Base-by-base conservation (phyloP, 2,113 vertebrate genomes). In the Merops nubicus region DNA sequence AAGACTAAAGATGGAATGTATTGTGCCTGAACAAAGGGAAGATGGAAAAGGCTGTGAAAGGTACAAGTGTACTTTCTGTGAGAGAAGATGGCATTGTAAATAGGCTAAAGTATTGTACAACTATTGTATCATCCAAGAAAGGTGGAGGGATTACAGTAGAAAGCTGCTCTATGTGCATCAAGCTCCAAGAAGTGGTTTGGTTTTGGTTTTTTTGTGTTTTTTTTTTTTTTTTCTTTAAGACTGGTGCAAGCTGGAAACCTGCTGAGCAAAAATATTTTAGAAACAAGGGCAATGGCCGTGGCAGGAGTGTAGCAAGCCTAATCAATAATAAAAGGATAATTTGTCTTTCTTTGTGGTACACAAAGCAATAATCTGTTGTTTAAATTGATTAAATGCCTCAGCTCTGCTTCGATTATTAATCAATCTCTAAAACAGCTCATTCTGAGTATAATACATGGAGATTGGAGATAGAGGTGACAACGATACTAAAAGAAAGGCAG, bases 291-390 rank as follows among this genome's bases (percentile, higher is more conserved):
- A 79, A 40, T 34, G 21, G 76, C 75, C 68, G 34, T 90, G 91
- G 91, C 73, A 89, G 67, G 34, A 96, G 12, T 5, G 1, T 56
- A 29, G 51, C 77, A 47, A 77, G 59, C 74, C 68, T n/a, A 80
- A 97, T 98, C 96, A 86, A 97, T 97, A 97, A 97, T 96, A 97
- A 96, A 96, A 97, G 75, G 72, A 92, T 95, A 63, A 96, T 96
- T 77, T 96, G 78, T 95, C 91, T 96, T 94, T 97, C 96, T 96
- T 94, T 96, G 84, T 97, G 69, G 90, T 80, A 75, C 48, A 93
- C 76, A 91, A 83, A 96, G 89, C 88, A 97, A 95, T 97, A 96
- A 97, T 97, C 96, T 88, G 48, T 91, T 97, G 51, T 89, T 97
- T 88, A 78, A 74, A 97, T 95, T 91, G 96, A 97, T 97, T 97